Base-by-base conservation (phyloP, 1,140 invertebrate genomes). In the Agrilus planipennis region DNA sequence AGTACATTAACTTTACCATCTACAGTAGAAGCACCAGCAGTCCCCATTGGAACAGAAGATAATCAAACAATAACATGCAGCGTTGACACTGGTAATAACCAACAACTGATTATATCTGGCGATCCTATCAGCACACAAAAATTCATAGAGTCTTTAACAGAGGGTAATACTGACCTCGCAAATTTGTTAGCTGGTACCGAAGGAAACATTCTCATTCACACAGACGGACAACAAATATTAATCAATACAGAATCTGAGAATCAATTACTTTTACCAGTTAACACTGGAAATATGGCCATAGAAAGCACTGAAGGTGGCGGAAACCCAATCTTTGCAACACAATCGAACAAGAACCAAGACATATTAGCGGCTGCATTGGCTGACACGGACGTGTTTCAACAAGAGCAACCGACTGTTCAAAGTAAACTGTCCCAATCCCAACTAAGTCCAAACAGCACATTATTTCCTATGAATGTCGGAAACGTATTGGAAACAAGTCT, bases 341-440 rank as follows among this genome's bases (percentile, higher is more conserved):
- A 54, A 41, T 56, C 65, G 19, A 63, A 55, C 4, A 65, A 71
- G 2, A 73, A 68, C 57, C 71, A 79, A 45, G 81, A 87, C 53
- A 80, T 87, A 39, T 55, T 87, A 10, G 80, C 81, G 6, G 79
- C 77, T 15, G 82, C 81, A 4, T 55, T 85, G 7, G 80, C 79
- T 0, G 77, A 81, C 46, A 80, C 77, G n/a, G 77, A 82, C 52
- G 74, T 76, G 14, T 79, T 83, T 46, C 78, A 79, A 47, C 70
- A 71, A 29, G 76, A 80, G 25, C 62, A 65, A 52, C 50, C 23
- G 20, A 41, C 2, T 43, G 49, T 23, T 38, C 36, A 51, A 14
- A 53, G 59, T 10, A 52, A 65, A 10, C 47, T 64, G n/a, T 58
- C 63, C 16, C 40, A 41, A 27, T 52, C 59, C 1, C 59, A 59